These are phyloP conservation scores for Rhagophthalmus giganteus DNA, from an alignment of 2,888 invertebrate species.

Conservation along the genomic window DNA sequence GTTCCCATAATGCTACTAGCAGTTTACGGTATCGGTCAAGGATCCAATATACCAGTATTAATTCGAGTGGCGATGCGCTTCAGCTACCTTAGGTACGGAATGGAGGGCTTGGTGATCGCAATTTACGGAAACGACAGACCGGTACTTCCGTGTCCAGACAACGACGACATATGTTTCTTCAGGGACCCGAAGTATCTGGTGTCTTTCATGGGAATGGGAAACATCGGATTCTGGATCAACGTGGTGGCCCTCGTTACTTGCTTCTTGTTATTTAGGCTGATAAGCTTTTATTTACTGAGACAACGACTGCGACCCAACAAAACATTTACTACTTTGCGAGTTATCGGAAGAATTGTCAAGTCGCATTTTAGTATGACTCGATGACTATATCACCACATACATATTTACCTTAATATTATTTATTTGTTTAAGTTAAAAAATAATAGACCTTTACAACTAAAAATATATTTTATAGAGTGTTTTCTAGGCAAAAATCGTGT, in stretches of 20 bases:
- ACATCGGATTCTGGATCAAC: slow-evolving; percentile 69
- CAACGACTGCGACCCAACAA: slow-evolving; percentile 72
- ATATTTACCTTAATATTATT: no score
- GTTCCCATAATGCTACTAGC: slow-evolving; percentile 89
- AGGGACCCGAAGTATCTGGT: slow-evolving; percentile 75
- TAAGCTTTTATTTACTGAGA: slow-evolving; percentile 72
- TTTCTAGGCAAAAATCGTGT: no score
- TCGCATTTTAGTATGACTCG: slow-evolving; percentile 52
- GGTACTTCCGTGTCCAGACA: slow-evolving; percentile 72
- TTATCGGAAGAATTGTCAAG: slow-evolving; percentile 71
- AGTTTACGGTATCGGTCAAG: slow-evolving; percentile 78
- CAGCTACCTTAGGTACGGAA: slow-evolving; percentile 71
- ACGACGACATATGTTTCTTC: slow-evolving; percentile 75
- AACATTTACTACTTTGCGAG: slow-evolving; percentile 71
- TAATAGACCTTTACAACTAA: no score
- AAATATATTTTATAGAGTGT: no score
- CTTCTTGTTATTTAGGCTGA: slow-evolving; percentile 65
- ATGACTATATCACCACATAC: background rate
- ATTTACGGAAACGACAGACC: slow-evolving; percentile 75
- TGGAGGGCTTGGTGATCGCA: slow-evolving; percentile 76
- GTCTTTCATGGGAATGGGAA: slow-evolving; percentile 73
- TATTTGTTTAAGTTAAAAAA: no score
- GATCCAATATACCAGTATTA: slow-evolving; percentile 67
- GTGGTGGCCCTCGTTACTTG: slow-evolving; percentile 65
- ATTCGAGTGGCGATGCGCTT: slow-evolving; percentile 79